These are phyloP conservation scores for Mixornis gularis DNA, from an alignment of 2,113 vertebrate genomes.

Conservation along the genomic window DNA sequence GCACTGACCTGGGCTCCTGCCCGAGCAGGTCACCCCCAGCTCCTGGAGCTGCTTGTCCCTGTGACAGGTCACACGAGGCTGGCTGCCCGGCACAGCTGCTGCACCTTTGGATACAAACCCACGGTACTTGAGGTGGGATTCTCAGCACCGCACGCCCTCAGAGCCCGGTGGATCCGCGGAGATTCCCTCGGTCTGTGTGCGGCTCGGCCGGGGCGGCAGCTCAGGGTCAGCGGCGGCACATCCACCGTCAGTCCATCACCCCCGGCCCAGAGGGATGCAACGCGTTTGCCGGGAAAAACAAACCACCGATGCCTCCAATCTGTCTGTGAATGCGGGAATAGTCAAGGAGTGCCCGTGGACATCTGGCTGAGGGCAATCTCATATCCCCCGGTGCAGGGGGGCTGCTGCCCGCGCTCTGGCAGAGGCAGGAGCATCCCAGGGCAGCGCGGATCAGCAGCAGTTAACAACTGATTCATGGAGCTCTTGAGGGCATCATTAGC, in stretches of 20 bases:
- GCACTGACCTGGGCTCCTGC: not conserved
- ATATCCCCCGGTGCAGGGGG: accelerated
- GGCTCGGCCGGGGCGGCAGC: not conserved
- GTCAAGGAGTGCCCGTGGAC: not conserved
- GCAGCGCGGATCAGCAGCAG: not conserved
- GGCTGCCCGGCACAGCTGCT: conserved; percentile 67
- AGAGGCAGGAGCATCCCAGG: not conserved
- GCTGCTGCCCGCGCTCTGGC: not conserved
- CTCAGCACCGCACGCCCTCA: not conserved
- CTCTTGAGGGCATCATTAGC: not conserved
- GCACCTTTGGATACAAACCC: conserved; percentile 53
- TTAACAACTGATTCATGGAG: not conserved
- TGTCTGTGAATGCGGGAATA: not conserved
- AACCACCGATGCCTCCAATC: not conserved
- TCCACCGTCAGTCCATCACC: too few species aligned
- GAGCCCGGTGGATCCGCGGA: accelerated
- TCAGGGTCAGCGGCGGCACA: too few species aligned
- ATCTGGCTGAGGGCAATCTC: not conserved
- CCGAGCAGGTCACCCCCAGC: conserved; percentile 71
- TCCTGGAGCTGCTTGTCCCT: conserved; percentile 72
- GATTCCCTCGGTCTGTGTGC: accelerated
- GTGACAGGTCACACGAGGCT: conserved; percentile 61
- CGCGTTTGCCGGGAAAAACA: not conserved
- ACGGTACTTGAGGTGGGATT: too few species aligned
- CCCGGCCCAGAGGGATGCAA: not conserved